Evolutionary conservation across 2,113 vertebrate species (phyloP).

Genomic region (Damaliscus lunatus): DNA sequence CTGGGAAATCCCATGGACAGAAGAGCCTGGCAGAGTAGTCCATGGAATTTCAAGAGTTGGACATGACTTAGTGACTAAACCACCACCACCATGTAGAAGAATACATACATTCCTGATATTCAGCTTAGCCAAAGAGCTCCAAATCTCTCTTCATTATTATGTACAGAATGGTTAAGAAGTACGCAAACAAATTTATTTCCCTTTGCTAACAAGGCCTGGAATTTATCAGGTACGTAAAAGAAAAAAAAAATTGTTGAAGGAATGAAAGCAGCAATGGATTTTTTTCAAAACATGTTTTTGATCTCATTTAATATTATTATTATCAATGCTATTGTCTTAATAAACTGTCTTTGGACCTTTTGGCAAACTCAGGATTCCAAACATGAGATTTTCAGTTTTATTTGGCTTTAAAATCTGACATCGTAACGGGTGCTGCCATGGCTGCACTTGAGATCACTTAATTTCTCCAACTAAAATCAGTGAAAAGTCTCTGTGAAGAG

Average conservation of each 20-base stretch:
- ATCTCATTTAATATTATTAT: not conserved
- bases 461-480: constrained; percentile 67
- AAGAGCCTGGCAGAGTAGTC: not conserved
- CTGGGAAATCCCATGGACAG: not conserved
- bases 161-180: not conserved
- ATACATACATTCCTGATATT: not conserved
- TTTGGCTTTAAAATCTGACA: constrained; percentile 19
- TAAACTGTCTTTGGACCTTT: not conserved
- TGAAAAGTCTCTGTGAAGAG: constrained; percentile 65
- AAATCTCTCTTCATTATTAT: not conserved
- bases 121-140: not conserved
- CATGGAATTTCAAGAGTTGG: not conserved
- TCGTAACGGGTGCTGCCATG: not conserved
- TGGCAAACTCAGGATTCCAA: not conserved
- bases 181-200: not conserved
- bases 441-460: constrained; percentile 69
- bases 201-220: not conserved
- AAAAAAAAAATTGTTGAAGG: not conserved
- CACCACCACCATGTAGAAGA: not conserved
- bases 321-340: not conserved
- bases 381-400: not conserved
- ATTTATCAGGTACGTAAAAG: not conserved
- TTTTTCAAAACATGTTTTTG: not conserved
- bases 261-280: not conserved
- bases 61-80: not conserved